A percentile compares a stretch with the other conserved stretches of the same genome.
phyloP scores from a whole-genome alignment of 1,140 invertebrate genomes.

The Magallana gigas region DNA sequence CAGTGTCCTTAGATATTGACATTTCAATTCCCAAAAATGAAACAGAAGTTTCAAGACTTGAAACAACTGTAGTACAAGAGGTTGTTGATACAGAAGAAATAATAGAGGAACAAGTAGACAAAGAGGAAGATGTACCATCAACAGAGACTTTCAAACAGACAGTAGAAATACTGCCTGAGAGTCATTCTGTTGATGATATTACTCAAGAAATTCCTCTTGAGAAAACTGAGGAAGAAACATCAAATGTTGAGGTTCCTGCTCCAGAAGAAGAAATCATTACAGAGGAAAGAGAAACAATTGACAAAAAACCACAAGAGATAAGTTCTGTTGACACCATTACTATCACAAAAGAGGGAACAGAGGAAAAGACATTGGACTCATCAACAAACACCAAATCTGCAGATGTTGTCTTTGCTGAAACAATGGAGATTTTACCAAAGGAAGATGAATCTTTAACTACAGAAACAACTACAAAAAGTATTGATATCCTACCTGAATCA shows the following conservation, averaged over 20 bases:
- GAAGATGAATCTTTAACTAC: constrained; percentile 26
- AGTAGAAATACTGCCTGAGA: constrained; percentile 33
- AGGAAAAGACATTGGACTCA: constrained; percentile 3
- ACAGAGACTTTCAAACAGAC: constrained; percentile 37
- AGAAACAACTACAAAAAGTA: constrained; percentile 60
- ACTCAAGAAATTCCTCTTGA: not conserved
- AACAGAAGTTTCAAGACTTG: constrained; percentile 18
- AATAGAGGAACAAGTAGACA: constrained; percentile 24
- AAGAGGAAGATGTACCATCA: constrained; percentile 5
- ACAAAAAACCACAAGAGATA: constrained; percentile 13
- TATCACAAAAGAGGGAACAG: not conserved
- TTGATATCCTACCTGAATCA: constrained; percentile 88
- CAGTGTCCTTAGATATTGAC: constrained; percentile 14
- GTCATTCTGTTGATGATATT: not conserved
- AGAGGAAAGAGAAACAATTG: constrained; percentile 37
- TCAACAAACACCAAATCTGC: not conserved
- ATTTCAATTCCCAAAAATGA: constrained; percentile 20
- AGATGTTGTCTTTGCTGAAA: constrained; percentile 39
- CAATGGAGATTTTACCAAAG: constrained; percentile 34
- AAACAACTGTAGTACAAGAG: constrained; percentile 25
- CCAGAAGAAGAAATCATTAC: not conserved
- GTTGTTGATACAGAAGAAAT: constrained; percentile 22
- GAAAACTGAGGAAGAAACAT: constrained; percentile 14
- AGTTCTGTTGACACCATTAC: constrained; percentile 7
- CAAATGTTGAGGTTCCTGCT: not conserved